Conservation (phyloP, 2,888 invertebrate genomes). For the Achlya flavicornis region DNA sequence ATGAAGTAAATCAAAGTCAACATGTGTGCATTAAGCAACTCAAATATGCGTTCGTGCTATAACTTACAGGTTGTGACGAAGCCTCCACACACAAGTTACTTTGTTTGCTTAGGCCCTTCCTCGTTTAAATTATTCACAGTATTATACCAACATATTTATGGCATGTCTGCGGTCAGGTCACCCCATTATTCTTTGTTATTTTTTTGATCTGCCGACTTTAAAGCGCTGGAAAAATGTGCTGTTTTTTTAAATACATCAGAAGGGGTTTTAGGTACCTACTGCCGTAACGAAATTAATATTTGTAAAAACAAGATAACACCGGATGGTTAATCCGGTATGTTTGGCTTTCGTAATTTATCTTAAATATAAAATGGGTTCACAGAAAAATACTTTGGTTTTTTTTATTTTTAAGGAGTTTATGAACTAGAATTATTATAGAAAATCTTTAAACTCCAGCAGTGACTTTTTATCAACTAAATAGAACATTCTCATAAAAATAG, state of each 20-base stretch:
- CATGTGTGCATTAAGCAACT: conserved; percentile 40
- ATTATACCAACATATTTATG: conserved; percentile 65
- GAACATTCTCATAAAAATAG: neutral
- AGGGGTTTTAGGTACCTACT: conserved; percentile 5
- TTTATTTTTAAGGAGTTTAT: too few species aligned
- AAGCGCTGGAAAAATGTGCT: conserved; percentile 40
- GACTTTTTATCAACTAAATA: neutral
- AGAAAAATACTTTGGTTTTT: neutral
- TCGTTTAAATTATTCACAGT: conserved; percentile 61
- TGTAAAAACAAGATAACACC: conserved; percentile 2
- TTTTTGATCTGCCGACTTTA: conserved; percentile 43
- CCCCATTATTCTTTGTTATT: conserved; percentile 53
- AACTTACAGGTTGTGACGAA: conserved; percentile 52
- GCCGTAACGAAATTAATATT: neutral
- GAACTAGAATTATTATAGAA: too few species aligned
- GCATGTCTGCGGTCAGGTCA: conserved; percentile 56
- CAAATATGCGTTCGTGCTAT: conserved; percentile 53
- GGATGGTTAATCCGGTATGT: neutral
- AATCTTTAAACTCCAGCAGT: too few species aligned
- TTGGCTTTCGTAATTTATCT: neutral
- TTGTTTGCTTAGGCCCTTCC: conserved; percentile 64
- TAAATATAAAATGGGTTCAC: neutral
- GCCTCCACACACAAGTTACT: conserved; percentile 45
- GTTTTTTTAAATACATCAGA: conserved; percentile 20
- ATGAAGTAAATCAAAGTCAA: conserved; percentile 27